Percentiles rank a stretch among this genome's conserved stretches.
These are phyloP conservation scores for Chlorospingus flavigularis DNA, from an alignment of 2,797 vertebrate species.

Conservation along the genomic window DNA sequence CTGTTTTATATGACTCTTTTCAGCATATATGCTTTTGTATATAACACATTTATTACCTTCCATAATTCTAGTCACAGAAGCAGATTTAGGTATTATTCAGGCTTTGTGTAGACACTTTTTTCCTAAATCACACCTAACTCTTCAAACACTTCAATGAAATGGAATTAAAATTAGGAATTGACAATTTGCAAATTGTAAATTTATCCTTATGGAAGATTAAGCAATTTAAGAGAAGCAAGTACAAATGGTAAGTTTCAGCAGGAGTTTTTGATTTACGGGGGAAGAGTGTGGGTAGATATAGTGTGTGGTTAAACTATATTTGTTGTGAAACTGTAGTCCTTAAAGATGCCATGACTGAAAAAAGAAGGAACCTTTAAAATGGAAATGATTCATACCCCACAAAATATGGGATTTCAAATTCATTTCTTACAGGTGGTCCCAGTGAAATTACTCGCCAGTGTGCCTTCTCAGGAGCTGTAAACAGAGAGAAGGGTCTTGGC, in stretches of 20 bases:
- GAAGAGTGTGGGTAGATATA: neutral
- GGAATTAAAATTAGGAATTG: neutral
- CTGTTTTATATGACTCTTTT: neutral
- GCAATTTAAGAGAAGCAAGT: neutral
- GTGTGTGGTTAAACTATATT: neutral
- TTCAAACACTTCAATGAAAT: neutral
- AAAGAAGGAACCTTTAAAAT: neutral
- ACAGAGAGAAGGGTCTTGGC: neutral
- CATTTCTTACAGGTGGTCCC: neutral
- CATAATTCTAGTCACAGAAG: neutral
- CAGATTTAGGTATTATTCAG: neutral
- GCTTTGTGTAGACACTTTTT: neutral
- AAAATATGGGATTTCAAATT: neutral
- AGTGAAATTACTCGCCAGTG: neutral
- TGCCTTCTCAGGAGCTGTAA: neutral
- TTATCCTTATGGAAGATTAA: neutral
- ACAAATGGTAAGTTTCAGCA: neutral
- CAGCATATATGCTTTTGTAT: neutral
- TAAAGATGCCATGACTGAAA: neutral
- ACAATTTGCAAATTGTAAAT: neutral
- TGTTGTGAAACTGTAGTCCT: neutral
- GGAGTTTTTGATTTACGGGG: neutral
- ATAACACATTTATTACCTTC: neutral
- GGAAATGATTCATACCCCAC: accelerated
- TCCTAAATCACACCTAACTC: neutral